Conservation (phyloP, 2,888 invertebrate species). For the Aelia acuminata region DNA sequence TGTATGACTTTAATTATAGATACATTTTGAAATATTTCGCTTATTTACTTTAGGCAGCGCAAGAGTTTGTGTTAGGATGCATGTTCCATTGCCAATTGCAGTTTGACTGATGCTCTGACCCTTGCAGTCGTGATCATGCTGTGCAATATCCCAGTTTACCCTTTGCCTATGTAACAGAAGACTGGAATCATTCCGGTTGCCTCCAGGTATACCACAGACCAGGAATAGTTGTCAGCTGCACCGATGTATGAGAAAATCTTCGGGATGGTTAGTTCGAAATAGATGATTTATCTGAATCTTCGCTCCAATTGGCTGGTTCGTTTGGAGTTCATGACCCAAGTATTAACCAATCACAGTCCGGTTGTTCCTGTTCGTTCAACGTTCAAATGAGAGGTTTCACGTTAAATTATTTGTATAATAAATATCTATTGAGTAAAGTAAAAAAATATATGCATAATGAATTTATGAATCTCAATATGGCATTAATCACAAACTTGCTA, state of each 20-base stretch:
- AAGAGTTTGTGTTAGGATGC: background rate
- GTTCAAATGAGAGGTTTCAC: too few species aligned
- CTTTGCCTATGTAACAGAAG: constrained; percentile 5
- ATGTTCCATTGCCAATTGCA: background rate
- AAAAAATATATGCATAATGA: too few species aligned
- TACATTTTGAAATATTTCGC: background rate
- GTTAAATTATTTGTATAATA: too few species aligned
- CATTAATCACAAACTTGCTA: too few species aligned
- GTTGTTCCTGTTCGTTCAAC: too few species aligned
- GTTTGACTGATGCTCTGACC: constrained; percentile 21
- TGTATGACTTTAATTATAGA: too few species aligned
- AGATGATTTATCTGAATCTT: background rate
- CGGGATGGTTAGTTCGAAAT: background rate
- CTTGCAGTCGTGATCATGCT: background rate
- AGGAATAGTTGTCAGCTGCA: background rate
- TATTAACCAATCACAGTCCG: background rate
- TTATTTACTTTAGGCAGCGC: background rate
- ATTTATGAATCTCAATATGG: too few species aligned
- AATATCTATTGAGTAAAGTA: too few species aligned
- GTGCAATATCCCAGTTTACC: constrained; percentile 6
- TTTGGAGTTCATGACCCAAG: background rate
- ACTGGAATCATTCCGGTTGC: background rate
- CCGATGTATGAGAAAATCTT: background rate
- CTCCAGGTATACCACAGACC: background rate
- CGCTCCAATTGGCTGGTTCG: background rate